Base-by-base conservation (phyloP, 2,113 vertebrate genomes). In the Myiagra hebetior region DNA sequence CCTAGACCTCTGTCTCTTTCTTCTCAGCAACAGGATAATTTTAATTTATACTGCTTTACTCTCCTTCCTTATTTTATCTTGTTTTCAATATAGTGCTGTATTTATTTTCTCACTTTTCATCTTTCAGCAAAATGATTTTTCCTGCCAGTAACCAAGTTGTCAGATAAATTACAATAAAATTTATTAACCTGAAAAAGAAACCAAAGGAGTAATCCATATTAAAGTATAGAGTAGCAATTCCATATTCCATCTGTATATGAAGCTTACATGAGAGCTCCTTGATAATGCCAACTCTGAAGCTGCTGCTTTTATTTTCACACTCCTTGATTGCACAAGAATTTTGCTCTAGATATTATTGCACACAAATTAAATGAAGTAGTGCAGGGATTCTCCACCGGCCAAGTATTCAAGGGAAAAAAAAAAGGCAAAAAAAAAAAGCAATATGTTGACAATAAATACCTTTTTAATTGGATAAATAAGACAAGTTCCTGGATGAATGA, bases 401-500 rank as follows among this genome's bases (percentile, higher is more conserved):
- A 80, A 15, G 8, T 35, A 35, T 41, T 62, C 21, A 41, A 78
- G 37, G 28, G 63, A 53, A 44, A 60, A 64, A 64, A 60, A 37
- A 59, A 46, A 33, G 0, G 47, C 31, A 67, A 13, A 52, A 44
- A 64, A 60, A 37, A 59, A 46, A 33, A 1, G 47, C 31, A 67
- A 13, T 41, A 30, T 2, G 2, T 83, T 79, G 67, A 79, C 21
- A 79, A 79, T 33, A 11, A 53, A 35, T 76, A 59, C 30, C 57
- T 91, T 28, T 85, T 96, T 78, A 89, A 89, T 82, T 70, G 49
- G 77, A 41, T 82, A 94, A 93, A 89, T 76, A 93, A 52, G 20
- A 73, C 62, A 76, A 52, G 14, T 46, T 93, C 7, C 37, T 78
- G 44, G 30, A 27, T 91, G 63, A 83, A 52, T 47, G 39, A 50